phyloP scores from a whole-genome alignment of 2,888 invertebrate genomes.

The Apamea monoglypha region DNA sequence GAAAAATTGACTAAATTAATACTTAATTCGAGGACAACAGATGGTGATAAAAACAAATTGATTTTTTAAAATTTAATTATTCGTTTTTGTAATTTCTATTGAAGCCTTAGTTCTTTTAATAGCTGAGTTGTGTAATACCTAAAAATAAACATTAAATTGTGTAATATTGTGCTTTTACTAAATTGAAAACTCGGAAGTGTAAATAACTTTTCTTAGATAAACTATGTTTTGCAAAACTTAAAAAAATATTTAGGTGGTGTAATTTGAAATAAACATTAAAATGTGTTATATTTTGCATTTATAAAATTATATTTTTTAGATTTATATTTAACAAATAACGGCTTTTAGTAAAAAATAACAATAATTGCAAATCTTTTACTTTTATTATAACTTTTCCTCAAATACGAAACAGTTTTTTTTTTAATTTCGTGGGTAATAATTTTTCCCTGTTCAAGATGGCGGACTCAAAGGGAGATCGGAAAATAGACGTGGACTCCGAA shows the following conservation, averaged over 20 bases:
- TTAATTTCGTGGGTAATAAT: background rate
- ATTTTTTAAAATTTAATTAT: background rate
- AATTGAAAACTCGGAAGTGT: background rate
- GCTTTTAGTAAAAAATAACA: background rate
- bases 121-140: background rate
- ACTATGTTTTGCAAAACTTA: background rate
- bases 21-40: background rate
- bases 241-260: background rate
- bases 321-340: background rate
- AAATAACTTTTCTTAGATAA: background rate
- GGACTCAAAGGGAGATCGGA: conserved; percentile 23
- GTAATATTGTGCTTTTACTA: background rate
- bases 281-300: background rate
- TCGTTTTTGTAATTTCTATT: background rate
- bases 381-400: background rate
- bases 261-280: background rate
- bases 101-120: background rate
- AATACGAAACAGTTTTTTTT: background rate
- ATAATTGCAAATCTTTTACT: background rate
- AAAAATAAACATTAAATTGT: background rate
- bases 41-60: background rate
- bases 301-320: background rate
- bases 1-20: background rate
- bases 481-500: conserved; percentile 15
- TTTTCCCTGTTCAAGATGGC: conserved; percentile 18